phyloP scores from a whole-genome alignment of 2,888 invertebrate genomes.

The Stenolophus ochropezus region DNA sequence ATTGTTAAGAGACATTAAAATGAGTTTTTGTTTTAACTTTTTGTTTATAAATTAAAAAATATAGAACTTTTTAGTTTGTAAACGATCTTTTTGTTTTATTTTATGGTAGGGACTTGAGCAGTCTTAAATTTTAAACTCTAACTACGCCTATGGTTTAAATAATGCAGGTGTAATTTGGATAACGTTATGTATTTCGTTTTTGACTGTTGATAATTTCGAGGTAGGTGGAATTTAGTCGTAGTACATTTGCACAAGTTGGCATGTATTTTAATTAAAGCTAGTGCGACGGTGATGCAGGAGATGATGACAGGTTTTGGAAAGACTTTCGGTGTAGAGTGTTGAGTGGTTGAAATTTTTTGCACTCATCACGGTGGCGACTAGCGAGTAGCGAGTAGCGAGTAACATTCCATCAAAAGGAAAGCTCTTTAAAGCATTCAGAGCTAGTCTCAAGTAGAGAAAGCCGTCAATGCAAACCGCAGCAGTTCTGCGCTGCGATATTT shows the following conservation, averaged over 20 bases:
- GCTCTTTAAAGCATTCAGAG: constrained; percentile 28
- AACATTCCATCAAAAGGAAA: constrained; percentile 39
- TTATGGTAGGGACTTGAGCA: too few relatives aligned
- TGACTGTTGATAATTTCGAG: too few relatives aligned
- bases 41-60: too few relatives aligned
- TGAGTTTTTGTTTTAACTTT: too few relatives aligned
- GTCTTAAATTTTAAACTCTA: too few relatives aligned
- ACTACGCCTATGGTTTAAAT: too few relatives aligned
- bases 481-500: constrained; percentile 37
- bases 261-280: neutral
- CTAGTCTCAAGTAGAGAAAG: constrained; percentile 4
- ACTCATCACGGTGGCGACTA: neutral
- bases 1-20: too few relatives aligned
- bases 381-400: constrained; percentile 5
- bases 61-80: too few relatives aligned
- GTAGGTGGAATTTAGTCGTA: too few relatives aligned
- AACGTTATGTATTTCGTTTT: too few relatives aligned
- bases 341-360: constrained; percentile 14
- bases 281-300: neutral
- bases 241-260: neutral
- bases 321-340: neutral
- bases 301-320: neutral
- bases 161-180: too few relatives aligned
- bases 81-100: too few relatives aligned
- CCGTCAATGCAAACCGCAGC: constrained; percentile 23